Percentiles rank a stretch among this genome's conserved stretches.
Evolutionary conservation across 2,113 vertebrate genomes (phyloP).

Genomic region (Callocephalon fimbriatum): DNA sequence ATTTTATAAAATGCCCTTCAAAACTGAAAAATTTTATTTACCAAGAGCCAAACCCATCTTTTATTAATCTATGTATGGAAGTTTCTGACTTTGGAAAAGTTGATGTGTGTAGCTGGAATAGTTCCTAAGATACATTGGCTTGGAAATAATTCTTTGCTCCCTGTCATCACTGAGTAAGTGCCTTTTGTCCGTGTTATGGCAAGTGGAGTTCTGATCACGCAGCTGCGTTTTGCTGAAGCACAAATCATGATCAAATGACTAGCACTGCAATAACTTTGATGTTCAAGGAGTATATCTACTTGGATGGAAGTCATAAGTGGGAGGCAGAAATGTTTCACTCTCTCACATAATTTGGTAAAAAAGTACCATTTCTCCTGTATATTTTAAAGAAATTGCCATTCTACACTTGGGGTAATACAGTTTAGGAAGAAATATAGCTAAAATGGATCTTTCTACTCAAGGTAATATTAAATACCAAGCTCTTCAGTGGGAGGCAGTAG

Average conservation of each 20-base stretch:
- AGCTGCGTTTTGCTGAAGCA: background rate
- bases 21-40: background rate
- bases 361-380: background rate
- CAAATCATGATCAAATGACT: background rate
- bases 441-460: background rate
- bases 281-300: background rate
- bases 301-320: background rate
- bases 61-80: background rate
- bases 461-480: background rate
- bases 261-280: background rate
- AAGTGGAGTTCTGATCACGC: background rate
- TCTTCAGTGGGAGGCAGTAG: background rate
- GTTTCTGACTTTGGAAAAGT: slow-evolving; percentile 32
- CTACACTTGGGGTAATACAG: background rate
- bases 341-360: background rate
- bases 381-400: background rate
- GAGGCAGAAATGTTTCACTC: background rate
- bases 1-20: background rate
- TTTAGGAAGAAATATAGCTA: background rate
- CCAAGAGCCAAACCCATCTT: background rate
- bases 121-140: background rate
- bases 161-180: background rate
- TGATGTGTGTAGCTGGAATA: background rate
- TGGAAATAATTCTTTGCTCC: background rate
- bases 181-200: background rate